phyloP scores from a whole-genome alignment of 2,113 vertebrate species.

The Zapus hudsonius region DNA sequence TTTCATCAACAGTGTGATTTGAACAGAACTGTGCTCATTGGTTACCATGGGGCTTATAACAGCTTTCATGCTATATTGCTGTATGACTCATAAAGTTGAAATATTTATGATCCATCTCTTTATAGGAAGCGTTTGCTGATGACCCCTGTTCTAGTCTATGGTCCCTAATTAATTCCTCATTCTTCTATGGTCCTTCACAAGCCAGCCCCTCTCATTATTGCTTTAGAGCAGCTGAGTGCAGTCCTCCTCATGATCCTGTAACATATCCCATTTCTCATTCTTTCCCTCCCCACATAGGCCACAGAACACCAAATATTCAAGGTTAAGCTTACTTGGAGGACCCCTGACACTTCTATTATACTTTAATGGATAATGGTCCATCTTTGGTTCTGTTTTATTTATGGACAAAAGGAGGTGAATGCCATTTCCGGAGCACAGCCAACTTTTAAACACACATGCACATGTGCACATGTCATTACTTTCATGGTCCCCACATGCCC shows the following conservation, averaged over 20 bases:
- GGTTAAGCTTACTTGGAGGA: background rate
- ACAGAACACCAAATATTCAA: background rate
- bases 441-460: background rate
- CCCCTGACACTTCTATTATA: background rate
- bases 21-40: background rate
- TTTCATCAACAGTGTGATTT: background rate
- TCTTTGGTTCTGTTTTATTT: background rate
- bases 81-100: background rate
- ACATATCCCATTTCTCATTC: background rate
- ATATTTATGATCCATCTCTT: background rate
- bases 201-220: background rate
- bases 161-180: background rate
- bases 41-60: fast-evolving
- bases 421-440: background rate
- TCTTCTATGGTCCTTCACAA: background rate
- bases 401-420: background rate
- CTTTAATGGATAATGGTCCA: background rate
- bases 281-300: background rate
- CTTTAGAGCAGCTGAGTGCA: background rate
- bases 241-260: background rate
- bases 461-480: background rate
- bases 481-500: background rate
- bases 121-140: background rate
- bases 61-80: background rate
- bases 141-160: background rate